phyloP scores from a whole-genome alignment of 2,113 vertebrate genomes.

The Ciconia boyciana region DNA sequence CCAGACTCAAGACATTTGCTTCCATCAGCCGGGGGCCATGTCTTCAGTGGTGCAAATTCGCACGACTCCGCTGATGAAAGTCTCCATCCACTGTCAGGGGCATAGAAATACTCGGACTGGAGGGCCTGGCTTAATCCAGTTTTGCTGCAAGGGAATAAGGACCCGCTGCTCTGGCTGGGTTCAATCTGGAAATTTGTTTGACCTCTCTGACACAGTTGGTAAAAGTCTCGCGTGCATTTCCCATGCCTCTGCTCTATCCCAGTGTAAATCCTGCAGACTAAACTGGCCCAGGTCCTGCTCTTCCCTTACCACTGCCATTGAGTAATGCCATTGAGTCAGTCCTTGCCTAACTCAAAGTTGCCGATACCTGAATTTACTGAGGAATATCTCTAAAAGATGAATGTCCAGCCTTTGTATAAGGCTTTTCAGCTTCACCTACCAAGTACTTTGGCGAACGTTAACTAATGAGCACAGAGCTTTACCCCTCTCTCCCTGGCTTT shows the following conservation, averaged over 20 bases:
- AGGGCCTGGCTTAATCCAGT: neutral
- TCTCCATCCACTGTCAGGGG: neutral
- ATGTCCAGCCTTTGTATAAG: neutral
- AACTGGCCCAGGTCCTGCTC: neutral
- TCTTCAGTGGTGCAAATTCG: accelerated
- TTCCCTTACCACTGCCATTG: neutral
- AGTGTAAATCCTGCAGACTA: neutral
- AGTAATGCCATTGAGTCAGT: neutral
- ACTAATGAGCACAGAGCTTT: neutral
- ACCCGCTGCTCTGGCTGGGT: neutral
- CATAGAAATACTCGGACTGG: neutral
- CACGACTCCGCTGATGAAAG: accelerated
- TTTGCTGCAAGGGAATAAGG: neutral
- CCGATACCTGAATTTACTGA: neutral
- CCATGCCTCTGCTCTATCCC: neutral
- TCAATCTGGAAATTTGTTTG: neutral
- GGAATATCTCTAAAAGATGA: neutral
- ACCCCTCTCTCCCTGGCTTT: neutral
- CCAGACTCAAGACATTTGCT: neutral
- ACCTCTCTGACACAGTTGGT: neutral
- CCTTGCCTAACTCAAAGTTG: neutral
- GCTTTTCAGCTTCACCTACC: neutral
- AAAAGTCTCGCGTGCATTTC: neutral
- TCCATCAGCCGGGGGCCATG: accelerated
- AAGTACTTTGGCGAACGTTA: neutral